Evolutionary conservation across 2,797 vertebrate genomes (phyloP).

Genomic region (Lindbergichthys nudifrons): DNA sequence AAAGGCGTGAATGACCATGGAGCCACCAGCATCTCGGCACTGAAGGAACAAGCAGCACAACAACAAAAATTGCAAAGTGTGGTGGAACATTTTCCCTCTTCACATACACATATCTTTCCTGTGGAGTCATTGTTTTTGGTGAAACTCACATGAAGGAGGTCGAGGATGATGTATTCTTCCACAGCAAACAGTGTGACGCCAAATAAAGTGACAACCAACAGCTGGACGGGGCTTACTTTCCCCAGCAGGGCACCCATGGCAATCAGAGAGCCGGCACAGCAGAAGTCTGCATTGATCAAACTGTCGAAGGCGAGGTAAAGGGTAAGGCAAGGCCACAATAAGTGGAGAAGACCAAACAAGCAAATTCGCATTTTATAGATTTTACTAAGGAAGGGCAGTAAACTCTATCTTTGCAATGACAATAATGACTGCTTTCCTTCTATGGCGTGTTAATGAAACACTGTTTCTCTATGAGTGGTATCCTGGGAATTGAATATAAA

Average conservation of each 20-base stretch:
- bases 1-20: conserved; percentile 96
- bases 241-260: conserved; percentile 94
- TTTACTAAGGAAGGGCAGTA: neutral
- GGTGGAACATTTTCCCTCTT: neutral
- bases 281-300: conserved; percentile 98
- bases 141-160: conserved; percentile 89
- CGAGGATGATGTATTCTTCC: conserved; percentile 93
- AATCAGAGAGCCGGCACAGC: conserved; percentile 91
- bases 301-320: conserved; percentile 70
- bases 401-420: neutral
- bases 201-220: conserved; percentile 93
- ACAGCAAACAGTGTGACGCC: conserved; percentile 92
- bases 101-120: neutral
- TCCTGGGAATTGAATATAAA: no score
- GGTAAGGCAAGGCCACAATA: no score
- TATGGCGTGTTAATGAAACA: no score
- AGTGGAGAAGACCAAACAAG: neutral
- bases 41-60: conserved; percentile 62
- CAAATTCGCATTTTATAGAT: neutral
- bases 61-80: neutral
- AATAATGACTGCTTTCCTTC: neutral
- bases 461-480: no score
- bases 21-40: conserved; percentile 92
- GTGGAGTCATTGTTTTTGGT: neutral
- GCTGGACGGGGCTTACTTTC: conserved; percentile 94